Evolutionary conservation across 2,797 vertebrate genomes (phyloP).

Genomic region (Natrix natrix): DNA sequence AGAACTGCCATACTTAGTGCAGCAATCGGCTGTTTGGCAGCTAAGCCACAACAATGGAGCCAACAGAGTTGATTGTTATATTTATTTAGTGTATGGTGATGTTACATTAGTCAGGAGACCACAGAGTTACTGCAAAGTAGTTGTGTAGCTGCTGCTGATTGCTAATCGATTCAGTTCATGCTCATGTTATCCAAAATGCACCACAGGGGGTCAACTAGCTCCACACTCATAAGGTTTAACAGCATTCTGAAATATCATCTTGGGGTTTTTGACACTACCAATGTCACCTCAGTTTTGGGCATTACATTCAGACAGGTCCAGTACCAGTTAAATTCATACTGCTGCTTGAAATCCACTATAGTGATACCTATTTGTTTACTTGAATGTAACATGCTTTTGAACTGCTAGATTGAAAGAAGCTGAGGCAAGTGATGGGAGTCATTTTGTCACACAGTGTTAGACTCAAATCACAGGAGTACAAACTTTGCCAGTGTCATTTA

Average conservation of each 20-base stretch:
- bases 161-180: neutral
- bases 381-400: neutral
- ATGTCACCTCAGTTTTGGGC: neutral
- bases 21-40: neutral
- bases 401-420: neutral
- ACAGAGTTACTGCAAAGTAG: neutral
- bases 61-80: neutral
- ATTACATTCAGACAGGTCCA: neutral
- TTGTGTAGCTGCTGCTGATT: neutral
- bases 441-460: neutral
- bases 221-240: neutral
- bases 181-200: neutral
- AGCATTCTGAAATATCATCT: neutral
- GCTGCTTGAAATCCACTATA: neutral
- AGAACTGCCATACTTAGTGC: neutral
- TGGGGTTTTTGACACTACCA: neutral
- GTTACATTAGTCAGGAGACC: neutral
- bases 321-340: neutral
- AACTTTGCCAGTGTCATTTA: neutral
- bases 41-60: neutral
- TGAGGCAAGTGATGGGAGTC: neutral
- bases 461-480: neutral
- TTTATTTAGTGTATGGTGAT: neutral
- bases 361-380: neutral
- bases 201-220: neutral